These are phyloP conservation scores for Hyppa rectilinea DNA, from an alignment of 2,888 invertebrate genomes.

Conservation along the genomic window DNA sequence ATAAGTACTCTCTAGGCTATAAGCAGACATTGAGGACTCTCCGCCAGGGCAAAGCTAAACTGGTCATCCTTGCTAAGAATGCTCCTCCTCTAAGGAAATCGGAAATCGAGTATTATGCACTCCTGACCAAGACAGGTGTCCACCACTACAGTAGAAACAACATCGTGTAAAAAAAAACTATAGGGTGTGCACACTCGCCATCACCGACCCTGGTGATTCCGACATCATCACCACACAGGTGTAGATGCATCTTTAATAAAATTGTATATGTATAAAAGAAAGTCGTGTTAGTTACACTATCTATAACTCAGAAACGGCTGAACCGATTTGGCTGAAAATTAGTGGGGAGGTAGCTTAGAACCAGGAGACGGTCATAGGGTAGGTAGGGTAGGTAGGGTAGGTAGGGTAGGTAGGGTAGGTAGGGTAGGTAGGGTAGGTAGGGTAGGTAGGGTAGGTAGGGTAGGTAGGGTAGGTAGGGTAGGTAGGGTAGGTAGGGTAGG, in stretches of 20 bases:
- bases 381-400: too few species aligned
- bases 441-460: too few species aligned
- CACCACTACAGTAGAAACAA: conserved; percentile 99
- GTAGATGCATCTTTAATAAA: conserved; percentile 77
- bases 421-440: too few species aligned
- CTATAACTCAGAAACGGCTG: too few species aligned
- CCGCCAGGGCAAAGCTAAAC: conserved; percentile 99
- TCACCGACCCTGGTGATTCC: conserved; percentile 99
- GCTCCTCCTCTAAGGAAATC: conserved; percentile 99
- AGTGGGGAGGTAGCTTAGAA: too few species aligned
- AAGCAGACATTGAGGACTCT: conserved; percentile 99
- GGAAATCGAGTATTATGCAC: conserved; percentile 99
- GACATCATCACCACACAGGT: conserved; percentile 96
- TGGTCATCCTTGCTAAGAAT: conserved; percentile 99
- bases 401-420: too few species aligned
- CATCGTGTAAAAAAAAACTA: conserved; percentile 99
- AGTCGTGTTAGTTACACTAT: too few species aligned
- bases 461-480: too few species aligned
- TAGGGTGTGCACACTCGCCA: conserved; percentile 99
- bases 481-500: too few species aligned
- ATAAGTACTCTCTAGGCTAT: conserved; percentile 99
- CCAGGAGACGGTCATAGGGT: too few species aligned
- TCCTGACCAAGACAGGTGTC: conserved; percentile 99
- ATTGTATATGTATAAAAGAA: too few species aligned
- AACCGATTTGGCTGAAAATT: too few species aligned